Base-by-base conservation (phyloP, 2,113 vertebrate species). In the Hippocampus zosterae region DNA sequence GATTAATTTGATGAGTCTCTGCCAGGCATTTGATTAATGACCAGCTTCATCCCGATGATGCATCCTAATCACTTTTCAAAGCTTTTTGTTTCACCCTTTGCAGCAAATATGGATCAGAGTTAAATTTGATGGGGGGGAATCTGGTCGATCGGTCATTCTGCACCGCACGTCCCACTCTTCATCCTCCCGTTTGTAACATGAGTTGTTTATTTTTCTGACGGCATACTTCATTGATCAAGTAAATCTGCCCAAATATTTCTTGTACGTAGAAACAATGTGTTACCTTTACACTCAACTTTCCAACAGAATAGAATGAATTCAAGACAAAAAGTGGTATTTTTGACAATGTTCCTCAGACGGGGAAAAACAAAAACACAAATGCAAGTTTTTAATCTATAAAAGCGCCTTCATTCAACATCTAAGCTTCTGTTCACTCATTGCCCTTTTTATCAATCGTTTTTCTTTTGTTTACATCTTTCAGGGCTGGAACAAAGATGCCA, bases 1-100 rank as follows among this genome's bases (percentile, higher is more conserved):
- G 82, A 81, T 85, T 76, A 72, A 77, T 72, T 67, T 66, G 74
- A 83, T 69, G 71, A 33, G 33, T 25, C 75, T 46, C 57, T 61
- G 48, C 53, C 27, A 63, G 79, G 85, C 4, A 21, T 50, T 56
- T 77, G 76, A 87, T 70, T 68, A 67, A 81, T 77, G 55, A 61
- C 65, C 44, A 74, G 52, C 52, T 82, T 74, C 66, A 76, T 77
- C 79, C 74, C 27, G 13, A 81, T 75, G 56, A 68, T 56, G 70
- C 21, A 8, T 63, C 57, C 44, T 60, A 67, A n/a, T 55, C 18
- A 16, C 60, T 65, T 62, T 40, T 23, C 33, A 33, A 9, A 5
- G 48, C 46, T 60, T 40, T 62, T 62, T 41, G 56, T 59, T 42
- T 12, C 65, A 55, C 62, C 1, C 61, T 48, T 29, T 23, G n/a